phyloP scores from a whole-genome alignment of 2,797 vertebrate genomes.

The Eptatretus atami region DNA sequence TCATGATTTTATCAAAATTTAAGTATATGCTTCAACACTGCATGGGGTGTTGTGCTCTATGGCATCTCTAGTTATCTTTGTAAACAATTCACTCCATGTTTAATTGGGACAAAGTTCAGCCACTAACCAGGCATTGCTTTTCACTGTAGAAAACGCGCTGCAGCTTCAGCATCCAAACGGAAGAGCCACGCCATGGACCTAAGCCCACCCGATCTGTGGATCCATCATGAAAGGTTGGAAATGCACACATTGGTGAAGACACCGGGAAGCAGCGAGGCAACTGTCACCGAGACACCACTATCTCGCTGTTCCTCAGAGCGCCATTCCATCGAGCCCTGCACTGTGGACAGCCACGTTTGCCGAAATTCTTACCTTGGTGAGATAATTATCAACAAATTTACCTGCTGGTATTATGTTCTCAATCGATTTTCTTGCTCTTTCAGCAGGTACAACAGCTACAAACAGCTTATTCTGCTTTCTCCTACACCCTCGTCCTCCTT shows the following conservation, averaged over 20 bases:
- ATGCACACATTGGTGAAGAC: constrained; percentile 3
- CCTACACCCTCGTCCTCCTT: too few species aligned
- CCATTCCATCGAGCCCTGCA: constrained; percentile 2
- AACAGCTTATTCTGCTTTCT: too few species aligned
- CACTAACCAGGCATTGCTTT: background rate
- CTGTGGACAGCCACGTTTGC: background rate
- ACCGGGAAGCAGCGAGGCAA: background rate
- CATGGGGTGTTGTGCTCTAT: too few species aligned
- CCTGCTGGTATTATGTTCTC: too few species aligned
- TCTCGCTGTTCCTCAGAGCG: background rate
- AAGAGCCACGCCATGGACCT: constrained; percentile 4
- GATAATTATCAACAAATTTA: background rate
- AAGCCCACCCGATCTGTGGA: constrained; percentile 2
- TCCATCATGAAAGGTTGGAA: background rate
- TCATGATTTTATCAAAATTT: too few species aligned
- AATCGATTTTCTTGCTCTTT: too few species aligned
- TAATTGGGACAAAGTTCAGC: too few species aligned
- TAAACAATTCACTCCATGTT: too few species aligned
- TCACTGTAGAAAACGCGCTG: background rate
- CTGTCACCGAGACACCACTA: background rate
- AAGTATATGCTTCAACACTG: too few species aligned
- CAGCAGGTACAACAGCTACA: too few species aligned
- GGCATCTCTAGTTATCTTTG: too few species aligned
- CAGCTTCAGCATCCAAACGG: constrained; percentile 1
- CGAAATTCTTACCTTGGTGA: constrained; percentile 4